These are phyloP conservation scores for Drosophila takahashii DNA, from an alignment of 1,140 invertebrate species.

Conservation along the genomic window DNA sequence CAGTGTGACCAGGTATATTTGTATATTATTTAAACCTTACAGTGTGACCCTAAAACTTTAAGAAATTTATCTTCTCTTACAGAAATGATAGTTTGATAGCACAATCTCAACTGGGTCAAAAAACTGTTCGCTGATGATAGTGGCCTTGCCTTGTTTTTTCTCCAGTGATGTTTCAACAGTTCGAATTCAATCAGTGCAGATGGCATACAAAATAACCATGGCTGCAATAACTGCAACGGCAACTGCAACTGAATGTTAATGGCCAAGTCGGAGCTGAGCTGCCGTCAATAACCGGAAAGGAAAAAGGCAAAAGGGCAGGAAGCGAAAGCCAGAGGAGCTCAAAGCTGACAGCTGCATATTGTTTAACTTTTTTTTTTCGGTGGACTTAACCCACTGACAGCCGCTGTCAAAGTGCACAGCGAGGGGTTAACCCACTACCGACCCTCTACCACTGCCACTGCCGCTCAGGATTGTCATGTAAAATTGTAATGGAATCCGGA, in stretches of 20 bases:
- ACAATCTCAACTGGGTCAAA: too few species aligned
- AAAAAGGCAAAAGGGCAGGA: background rate
- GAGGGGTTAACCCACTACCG: background rate
- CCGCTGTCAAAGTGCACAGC: slow-evolving; percentile 50
- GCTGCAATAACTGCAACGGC: background rate
- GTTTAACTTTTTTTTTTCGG: slow-evolving; percentile 20
- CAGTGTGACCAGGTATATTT: too few species aligned
- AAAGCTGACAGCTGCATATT: slow-evolving; percentile 16
- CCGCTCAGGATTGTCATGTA: slow-evolving; percentile 29
- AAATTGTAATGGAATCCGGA: slow-evolving; percentile 72
- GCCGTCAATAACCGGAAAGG: slow-evolving; percentile 15
- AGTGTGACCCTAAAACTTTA: too few species aligned
- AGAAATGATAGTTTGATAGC: too few species aligned
- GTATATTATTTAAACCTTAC: too few species aligned
- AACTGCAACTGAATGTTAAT: slow-evolving; percentile 12
- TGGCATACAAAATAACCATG: slow-evolving; percentile 11
- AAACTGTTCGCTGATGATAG: background rate
- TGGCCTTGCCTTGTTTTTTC: background rate
- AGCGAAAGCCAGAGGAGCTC: background rate
- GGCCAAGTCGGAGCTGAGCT: slow-evolving; percentile 14
- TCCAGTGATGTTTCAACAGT: background rate
- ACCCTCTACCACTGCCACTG: background rate
- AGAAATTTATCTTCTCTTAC: too few species aligned
- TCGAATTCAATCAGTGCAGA: slow-evolving; percentile 35
- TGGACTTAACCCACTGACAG: slow-evolving; percentile 33